These are phyloP conservation scores for Apolygus lucorum DNA, from an alignment of 1,140 invertebrate genomes.

Conservation along the genomic window DNA sequence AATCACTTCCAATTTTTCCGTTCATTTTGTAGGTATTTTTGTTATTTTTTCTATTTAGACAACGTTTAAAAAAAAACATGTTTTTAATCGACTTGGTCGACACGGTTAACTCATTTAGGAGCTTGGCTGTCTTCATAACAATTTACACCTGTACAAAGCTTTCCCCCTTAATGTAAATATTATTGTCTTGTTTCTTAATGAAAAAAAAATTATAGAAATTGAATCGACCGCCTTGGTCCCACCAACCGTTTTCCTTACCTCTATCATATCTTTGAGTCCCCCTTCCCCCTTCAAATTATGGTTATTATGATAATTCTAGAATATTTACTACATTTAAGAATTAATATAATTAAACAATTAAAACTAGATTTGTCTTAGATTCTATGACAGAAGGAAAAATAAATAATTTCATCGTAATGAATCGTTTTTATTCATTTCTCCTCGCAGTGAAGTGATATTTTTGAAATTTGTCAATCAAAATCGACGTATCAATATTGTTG, in stretches of 20 bases:
- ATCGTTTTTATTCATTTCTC: not conserved
- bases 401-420: conserved; percentile 17
- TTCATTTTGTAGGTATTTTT: no score
- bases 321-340: conserved; percentile 19
- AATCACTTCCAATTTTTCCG: no score
- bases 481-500: no score
- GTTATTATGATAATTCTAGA: conserved; percentile 21
- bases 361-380: conserved; percentile 20
- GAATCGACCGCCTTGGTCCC: not conserved
- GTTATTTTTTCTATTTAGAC: no score
- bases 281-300: conserved; percentile 1
- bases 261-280: conserved; percentile 2
- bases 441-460: no score
- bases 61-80: no score
- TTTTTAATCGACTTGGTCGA: no score
- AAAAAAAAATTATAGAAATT: not conserved
- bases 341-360: conserved; percentile 20
- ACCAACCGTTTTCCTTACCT: conserved; percentile 2
- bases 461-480: no score
- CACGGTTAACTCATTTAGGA: not conserved
- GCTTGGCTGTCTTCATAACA: conserved; percentile 7
- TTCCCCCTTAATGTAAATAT: conserved; percentile 1
- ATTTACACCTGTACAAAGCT: conserved; percentile 3
- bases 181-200: not conserved
- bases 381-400: conserved; percentile 14